phyloP scores from a whole-genome alignment of 2,797 vertebrate species.

The Rhynchotus rufescens region DNA sequence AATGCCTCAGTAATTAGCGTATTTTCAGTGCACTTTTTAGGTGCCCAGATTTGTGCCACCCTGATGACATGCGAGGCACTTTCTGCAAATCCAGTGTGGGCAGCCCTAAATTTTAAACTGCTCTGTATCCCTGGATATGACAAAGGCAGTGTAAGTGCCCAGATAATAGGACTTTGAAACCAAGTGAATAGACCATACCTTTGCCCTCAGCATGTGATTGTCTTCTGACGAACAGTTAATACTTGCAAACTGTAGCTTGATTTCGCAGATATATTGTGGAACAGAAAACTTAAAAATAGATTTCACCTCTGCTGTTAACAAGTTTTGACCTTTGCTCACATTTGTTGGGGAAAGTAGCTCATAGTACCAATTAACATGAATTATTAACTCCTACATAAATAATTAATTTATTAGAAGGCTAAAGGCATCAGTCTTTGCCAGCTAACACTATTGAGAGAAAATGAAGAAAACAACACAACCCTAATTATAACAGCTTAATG shows the following conservation, averaged over 20 bases:
- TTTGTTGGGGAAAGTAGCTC: conserved; percentile 87
- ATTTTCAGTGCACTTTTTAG: background rate
- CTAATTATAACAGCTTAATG: conserved; percentile 72
- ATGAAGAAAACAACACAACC: conserved; percentile 76
- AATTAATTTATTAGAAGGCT: conserved; percentile 87
- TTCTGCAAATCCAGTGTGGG: background rate
- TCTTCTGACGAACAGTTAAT: conserved; percentile 44
- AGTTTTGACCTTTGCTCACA: conserved; percentile 83
- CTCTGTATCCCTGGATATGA: background rate
- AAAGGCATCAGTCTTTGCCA: conserved; percentile 83
- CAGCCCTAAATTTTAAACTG: background rate
- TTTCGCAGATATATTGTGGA: conserved; percentile 39
- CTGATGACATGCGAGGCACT: background rate
- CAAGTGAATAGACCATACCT: background rate
- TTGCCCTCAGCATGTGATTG: background rate
- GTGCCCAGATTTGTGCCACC: background rate
- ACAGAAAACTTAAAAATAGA: conserved; percentile 72
- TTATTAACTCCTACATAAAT: conserved; percentile 91
- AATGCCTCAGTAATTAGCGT: background rate
- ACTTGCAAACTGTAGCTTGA: conserved; percentile 44
- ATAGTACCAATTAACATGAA: conserved; percentile 93
- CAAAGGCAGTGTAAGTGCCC: background rate
- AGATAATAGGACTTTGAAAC: background rate
- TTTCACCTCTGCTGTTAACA: conserved; percentile 81
- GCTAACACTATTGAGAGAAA: conserved; percentile 76